Conservation (phyloP, 2,113 vertebrate genomes). For the Callospermophilus lateralis region DNA sequence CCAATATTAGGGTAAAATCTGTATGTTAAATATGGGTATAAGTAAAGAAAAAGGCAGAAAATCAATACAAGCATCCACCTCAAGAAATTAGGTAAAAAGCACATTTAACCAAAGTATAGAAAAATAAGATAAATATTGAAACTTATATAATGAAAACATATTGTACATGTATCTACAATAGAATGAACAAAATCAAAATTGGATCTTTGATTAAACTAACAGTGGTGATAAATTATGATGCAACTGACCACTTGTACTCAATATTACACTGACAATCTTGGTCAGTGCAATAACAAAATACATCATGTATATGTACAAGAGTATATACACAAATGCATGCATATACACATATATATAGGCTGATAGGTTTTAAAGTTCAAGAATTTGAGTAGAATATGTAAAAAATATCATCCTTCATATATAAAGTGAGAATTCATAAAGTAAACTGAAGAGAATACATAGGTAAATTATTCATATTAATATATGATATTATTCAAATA, state of each 20-base stretch:
- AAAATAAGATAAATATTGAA: neutral
- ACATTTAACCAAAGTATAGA: neutral
- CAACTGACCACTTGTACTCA: neutral
- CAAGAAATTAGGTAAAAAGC: neutral
- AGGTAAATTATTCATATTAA: neutral
- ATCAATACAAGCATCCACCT: neutral
- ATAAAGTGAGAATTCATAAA: neutral
- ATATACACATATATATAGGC: neutral
- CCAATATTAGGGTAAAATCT: neutral
- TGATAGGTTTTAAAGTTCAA: neutral
- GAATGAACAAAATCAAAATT: neutral
- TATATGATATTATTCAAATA: neutral
- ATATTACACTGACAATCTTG: neutral
- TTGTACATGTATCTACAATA: neutral
- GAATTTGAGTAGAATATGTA: neutral
- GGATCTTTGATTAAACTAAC: neutral
- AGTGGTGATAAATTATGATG: neutral
- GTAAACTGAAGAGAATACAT: neutral
- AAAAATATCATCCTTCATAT: neutral
- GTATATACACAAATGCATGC: neutral
- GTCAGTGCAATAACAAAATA: neutral
- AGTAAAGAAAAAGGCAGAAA: neutral
- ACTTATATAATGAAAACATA: neutral
- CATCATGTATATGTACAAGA: accelerated
- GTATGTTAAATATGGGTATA: neutral